These are phyloP conservation scores for Oplegnathus fasciatus DNA, from an alignment of 2,113 vertebrate genomes.

Conservation along the genomic window DNA sequence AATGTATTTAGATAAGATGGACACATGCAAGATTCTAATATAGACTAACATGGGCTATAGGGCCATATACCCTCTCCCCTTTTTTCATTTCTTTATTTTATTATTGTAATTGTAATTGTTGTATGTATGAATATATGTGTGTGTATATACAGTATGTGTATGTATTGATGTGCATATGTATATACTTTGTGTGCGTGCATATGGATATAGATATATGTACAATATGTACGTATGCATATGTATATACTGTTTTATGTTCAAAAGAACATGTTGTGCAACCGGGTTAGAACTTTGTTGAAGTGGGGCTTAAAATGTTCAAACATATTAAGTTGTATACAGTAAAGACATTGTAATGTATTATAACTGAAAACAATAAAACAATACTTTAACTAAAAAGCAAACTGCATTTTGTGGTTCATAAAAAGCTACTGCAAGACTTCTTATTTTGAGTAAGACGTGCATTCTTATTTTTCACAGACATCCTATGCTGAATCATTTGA, in stretches of 20 bases:
- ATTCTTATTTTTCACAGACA: neutral
- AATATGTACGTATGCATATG: neutral
- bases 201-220: neutral
- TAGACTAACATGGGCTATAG: neutral
- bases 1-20: neutral
- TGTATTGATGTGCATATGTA: neutral
- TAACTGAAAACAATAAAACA: neutral
- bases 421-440: neutral
- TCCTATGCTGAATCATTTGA: constrained; percentile 38
- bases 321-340: neutral
- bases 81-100: neutral
- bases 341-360: neutral
- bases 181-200: neutral
- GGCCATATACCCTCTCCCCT: neutral
- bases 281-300: neutral
- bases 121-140: neutral
- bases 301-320: neutral
- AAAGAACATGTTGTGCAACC: neutral
- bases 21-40: neutral
- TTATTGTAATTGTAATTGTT: neutral
- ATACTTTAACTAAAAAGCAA: neutral
- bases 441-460: neutral
- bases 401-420: neutral
- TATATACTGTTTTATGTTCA: neutral
- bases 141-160: neutral